Base-by-base conservation (phyloP, 1,140 invertebrate genomes). In the Bilobella aurantiaca region DNA sequence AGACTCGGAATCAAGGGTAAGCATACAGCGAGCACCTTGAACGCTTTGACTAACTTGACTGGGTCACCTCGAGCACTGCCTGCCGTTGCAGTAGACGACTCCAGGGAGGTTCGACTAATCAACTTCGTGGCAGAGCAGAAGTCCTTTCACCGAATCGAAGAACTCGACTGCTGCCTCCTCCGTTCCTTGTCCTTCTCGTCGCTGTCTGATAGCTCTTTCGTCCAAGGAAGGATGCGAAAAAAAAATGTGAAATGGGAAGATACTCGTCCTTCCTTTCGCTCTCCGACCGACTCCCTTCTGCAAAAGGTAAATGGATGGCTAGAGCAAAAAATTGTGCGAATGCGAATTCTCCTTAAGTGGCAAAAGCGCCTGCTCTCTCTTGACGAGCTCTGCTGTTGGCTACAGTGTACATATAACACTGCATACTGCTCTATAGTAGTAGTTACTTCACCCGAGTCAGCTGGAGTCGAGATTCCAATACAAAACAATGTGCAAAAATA, bases 251-350 rank as follows among this genome's bases (percentile, higher is more conserved):
- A 53, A 53, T 53, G 49, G 49, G 49, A 53, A 53, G 49, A 53
- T 53, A 53, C 21, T 23, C 12, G 14, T 23, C 62, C 28, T 30
- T 30, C 25, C 49, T 53, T 5, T 53, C 12, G n/a, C n/a, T n/a
- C n/a, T n/a, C n/a, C n/a, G n/a, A n/a, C n/a, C n/a, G n/a, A n/a
- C n/a, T n/a, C n/a, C n/a, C n/a, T n/a, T n/a, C n/a, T n/a, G n/a
- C n/a, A 12, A 16, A 53, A 53, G 49, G 49, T 12, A 53, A 53
- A 53, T 53, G 49, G 8, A 53, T 53, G 49, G 49, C 12, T 53
- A 53, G 49, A 23, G 12, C 23, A 53, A 53, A 23, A 53, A 53
- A 53, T 53, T 53, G 49, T 53, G 49, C 49, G 49, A 53, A 53
- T 53, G 49, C 49, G 49, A 53, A 53, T 53, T 53, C 49, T 53